Evolutionary conservation across 2,888 invertebrate species (phyloP), one percentile per base, ranked within the genome.

Genomic region (Campoplex capitator): DNA sequence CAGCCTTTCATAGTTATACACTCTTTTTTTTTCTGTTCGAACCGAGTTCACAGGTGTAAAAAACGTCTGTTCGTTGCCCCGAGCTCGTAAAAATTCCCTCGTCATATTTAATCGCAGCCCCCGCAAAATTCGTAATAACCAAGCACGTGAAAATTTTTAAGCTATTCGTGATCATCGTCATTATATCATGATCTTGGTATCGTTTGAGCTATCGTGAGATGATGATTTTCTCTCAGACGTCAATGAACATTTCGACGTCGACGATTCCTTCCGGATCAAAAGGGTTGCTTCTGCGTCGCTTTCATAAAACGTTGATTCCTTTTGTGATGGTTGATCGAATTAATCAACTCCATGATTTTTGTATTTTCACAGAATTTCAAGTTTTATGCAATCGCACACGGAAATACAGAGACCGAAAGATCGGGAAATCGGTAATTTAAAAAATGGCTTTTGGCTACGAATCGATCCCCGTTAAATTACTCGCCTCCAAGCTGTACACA

Each of bases 31-130:
- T 38, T 51, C 77, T 78, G 23, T 23, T 71, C 68, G 54, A 28
- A 28, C 74, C 67, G 54, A 62, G 56, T 84, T 88, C 85, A 83
- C 85, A 89, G 84, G 84, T 85, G 88, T 89, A 85, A 86, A 85
- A 85, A 83, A 6, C 79, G 88, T 87, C 84, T 85, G 84, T 81
- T 83, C 81, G 70, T 68, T 51, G 75, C 67, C 70, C 48, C 16
- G 48, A 65, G 73, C 32, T 32, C n/a, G 4, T 28, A 18, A n/a
- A 71, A 28, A 23, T 68, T 38, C 9, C 70, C 56, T 85, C 79
- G 75, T 84, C 82, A 74, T 67, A 78, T 84, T 83, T 83, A 86
- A 86, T 86, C 75, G 65, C 67, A 76, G 67, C 54, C 23, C 65
- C 54, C 56, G 42, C 42, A 32, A 77, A 68, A 68, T 42, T 74